These are phyloP conservation scores for Elmis aenea DNA, from an alignment of 2,888 invertebrate genomes.

Conservation along the genomic window DNA sequence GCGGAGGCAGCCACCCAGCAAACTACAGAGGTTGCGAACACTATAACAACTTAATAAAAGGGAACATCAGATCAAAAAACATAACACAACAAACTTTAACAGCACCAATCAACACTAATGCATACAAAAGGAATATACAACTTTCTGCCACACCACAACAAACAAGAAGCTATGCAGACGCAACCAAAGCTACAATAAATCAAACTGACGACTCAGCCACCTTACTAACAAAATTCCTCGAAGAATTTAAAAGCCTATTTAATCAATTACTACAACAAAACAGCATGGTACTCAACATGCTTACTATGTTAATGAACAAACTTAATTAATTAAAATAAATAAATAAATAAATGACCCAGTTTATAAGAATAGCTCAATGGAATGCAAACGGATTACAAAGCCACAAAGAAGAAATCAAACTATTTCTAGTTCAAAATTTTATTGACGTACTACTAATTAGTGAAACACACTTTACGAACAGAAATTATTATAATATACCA, in stretches of 20 bases:
- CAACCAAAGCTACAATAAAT: conserved; percentile 3
- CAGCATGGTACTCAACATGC: conserved; percentile 3
- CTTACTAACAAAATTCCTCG: neutral
- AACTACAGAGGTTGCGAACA: conserved; percentile 20
- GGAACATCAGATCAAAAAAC: neutral
- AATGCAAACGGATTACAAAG: conserved; percentile 1
- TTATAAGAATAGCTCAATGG: conserved; percentile 2
- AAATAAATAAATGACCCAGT: too few species aligned
- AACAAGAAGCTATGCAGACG: conserved; percentile 5
- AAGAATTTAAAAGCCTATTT: conserved; percentile 4
- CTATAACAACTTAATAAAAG: conserved; percentile 6
- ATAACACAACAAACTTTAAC: neutral
- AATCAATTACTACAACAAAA: conserved; percentile 5
- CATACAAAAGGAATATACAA: neutral
- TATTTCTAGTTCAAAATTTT: too few species aligned
- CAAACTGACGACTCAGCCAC: conserved; percentile 2
- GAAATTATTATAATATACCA: conserved; percentile 1
- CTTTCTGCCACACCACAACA: neutral
- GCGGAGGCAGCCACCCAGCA: conserved; percentile 16
- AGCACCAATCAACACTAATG: neutral
- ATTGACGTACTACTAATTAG: conserved; percentile 1
- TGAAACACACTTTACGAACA: conserved; percentile 1
- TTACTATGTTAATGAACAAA: too few species aligned
- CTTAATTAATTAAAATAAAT: too few species aligned
- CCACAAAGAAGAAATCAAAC: too few species aligned